Evolutionary conservation across 2,113 vertebrate species (phyloP).

Genomic region (Tragulus kanchil): DNA sequence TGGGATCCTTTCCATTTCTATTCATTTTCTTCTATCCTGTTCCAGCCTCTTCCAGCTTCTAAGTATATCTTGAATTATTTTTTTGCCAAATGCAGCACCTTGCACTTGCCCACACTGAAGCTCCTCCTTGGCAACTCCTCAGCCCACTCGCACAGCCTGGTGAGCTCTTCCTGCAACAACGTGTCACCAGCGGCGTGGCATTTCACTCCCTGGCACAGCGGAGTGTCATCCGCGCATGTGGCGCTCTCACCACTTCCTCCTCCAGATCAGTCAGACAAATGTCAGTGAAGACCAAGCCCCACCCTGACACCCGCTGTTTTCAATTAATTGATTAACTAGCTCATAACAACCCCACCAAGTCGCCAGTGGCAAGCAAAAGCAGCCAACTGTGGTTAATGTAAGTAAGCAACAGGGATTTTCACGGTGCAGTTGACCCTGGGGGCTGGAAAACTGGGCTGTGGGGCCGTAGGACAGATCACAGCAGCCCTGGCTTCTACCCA

Average conservation of each 20-base stretch:
- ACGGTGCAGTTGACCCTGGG: neutral
- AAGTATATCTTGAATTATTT: slow-evolving; percentile 75
- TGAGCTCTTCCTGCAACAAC: slow-evolving; percentile 59
- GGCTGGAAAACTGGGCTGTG: neutral
- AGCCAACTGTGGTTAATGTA: neutral
- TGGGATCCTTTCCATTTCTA: neutral
- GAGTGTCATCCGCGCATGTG: slow-evolving; percentile 59
- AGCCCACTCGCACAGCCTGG: slow-evolving; percentile 80
- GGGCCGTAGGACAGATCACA: too few relatives aligned
- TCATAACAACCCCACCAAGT: neutral
- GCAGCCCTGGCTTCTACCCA: neutral
- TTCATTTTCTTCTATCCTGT: neutral
- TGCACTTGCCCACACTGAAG: slow-evolving; percentile 73
- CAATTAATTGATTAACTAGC: slow-evolving; percentile 64
- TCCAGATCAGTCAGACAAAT: slow-evolving; percentile 70
- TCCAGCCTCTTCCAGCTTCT: slow-evolving; percentile 55
- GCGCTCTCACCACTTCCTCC: slow-evolving; percentile 57
- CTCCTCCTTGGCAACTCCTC: slow-evolving; percentile 72
- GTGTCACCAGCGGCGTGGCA: slow-evolving; percentile 72
- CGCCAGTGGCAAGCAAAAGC: neutral
- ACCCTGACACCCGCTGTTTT: neutral
- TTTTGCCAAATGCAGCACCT: slow-evolving; percentile 69
- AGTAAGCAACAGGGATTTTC: neutral
- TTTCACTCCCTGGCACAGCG: slow-evolving; percentile 75
- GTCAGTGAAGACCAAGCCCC: slow-evolving; percentile 53